Percentiles rank a stretch among this genome's conserved stretches.
These are phyloP conservation scores for Galeopterus variegatus DNA, from an alignment of 2,113 vertebrate species.

Conservation along the genomic window DNA sequence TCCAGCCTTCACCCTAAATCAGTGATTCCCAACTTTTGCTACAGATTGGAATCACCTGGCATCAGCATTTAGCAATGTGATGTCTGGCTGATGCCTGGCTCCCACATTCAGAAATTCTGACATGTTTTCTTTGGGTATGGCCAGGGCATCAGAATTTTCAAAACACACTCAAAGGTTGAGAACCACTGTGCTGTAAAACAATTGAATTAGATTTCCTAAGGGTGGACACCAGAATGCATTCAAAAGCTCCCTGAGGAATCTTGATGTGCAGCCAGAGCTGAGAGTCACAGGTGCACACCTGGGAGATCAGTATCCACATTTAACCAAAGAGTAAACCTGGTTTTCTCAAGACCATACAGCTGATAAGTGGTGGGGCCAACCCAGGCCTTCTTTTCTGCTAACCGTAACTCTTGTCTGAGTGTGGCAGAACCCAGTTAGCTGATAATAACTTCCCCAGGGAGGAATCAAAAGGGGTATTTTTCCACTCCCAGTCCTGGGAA, in stretches of 20 bases:
- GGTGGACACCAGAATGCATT: not conserved
- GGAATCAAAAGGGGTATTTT: not conserved
- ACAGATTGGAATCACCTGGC: not conserved
- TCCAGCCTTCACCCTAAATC: not conserved
- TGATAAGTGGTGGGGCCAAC: not conserved
- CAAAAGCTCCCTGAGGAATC: not conserved
- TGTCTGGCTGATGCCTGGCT: not conserved
- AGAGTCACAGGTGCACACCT: not conserved
- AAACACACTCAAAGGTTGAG: not conserved
- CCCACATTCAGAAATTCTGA: not conserved
- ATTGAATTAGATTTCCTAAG: not conserved
- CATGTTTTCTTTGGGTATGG: not conserved
- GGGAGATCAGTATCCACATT: not conserved
- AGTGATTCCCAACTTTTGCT: not conserved
- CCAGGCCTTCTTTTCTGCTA: not conserved
- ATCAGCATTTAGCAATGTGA: not conserved
- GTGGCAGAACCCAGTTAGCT: not conserved
- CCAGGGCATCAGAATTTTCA: not conserved
- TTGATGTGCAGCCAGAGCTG: fast-evolving
- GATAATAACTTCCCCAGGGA: not conserved
- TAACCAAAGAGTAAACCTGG: not conserved
- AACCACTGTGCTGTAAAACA: not conserved
- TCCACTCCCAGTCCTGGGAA: not conserved
- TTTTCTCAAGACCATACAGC: not conserved
- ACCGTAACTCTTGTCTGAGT: not conserved